phyloP scores from a whole-genome alignment of 2,797 vertebrate species.

The Australoheros facetus region DNA sequence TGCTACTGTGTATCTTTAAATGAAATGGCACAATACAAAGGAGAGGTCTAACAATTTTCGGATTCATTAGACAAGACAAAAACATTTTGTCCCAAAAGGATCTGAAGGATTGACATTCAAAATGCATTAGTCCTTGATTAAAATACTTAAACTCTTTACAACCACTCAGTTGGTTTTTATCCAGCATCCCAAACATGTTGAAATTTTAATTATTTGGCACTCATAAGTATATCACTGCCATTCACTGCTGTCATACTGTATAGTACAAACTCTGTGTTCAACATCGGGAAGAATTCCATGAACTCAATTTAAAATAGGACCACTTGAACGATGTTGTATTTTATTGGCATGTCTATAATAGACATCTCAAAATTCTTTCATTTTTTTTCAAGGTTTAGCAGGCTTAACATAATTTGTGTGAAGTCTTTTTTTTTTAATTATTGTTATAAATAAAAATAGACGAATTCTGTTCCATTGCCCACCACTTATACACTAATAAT shows the following conservation, averaged over 20 bases:
- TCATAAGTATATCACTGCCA: constrained; percentile 7
- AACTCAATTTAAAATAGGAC: constrained; percentile 17
- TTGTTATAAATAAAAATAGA: constrained; percentile 29
- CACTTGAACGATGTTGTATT: neutral
- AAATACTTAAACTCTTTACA: constrained; percentile 29
- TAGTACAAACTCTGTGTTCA: constrained; percentile 33
- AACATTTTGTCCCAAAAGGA: neutral
- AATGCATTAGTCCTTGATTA: constrained; percentile 5
- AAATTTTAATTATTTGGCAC: constrained; percentile 37
- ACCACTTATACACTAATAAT: constrained; percentile 32
- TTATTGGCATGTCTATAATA: constrained; percentile 16
- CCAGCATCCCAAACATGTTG: constrained; percentile 16
- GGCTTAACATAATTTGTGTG: constrained; percentile 28
- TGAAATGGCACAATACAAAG: neutral
- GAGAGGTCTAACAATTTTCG: constrained; percentile 17
- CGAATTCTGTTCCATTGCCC: constrained; percentile 34
- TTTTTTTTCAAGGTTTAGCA: constrained; percentile 23
- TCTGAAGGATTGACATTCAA: constrained; percentile 16
- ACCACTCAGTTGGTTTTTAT: constrained; percentile 38
- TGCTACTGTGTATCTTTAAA: constrained; percentile 5
- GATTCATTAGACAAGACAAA: constrained; percentile 13
- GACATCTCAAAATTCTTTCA: constrained; percentile 13
- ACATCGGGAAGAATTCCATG: neutral
- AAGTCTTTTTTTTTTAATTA: constrained; percentile 36
- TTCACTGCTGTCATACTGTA: constrained; percentile 8